phyloP scores from a whole-genome alignment of 1,140 invertebrate genomes.

The Aphidius gifuensis region DNA sequence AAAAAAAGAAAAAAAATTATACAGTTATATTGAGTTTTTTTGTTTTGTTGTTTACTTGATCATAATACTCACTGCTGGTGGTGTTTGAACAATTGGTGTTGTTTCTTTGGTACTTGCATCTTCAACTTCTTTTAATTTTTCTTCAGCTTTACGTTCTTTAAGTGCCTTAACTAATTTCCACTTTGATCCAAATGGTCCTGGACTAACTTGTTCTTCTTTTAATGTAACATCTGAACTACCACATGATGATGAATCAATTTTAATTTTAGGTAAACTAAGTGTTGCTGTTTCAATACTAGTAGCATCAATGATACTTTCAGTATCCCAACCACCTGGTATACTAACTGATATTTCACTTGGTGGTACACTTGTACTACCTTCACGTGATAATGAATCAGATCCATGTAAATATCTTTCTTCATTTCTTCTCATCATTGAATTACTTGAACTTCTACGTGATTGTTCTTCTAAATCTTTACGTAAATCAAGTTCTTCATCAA shows the following conservation, averaged over 20 bases:
- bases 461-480: conserved; percentile 41
- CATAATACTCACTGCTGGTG: conserved; percentile 52
- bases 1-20: too few species aligned
- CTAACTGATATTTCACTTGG: conserved; percentile 49
- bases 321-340: conserved; percentile 48
- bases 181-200: conserved; percentile 70
- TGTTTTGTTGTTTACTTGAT: conserved; percentile 51
- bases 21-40: too few species aligned
- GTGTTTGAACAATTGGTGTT: conserved; percentile 36
- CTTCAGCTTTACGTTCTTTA: conserved; percentile 85
- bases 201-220: conserved; percentile 54
- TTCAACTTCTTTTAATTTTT: conserved; percentile 69
- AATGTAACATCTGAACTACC: conserved; percentile 41
- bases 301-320: conserved; percentile 44
- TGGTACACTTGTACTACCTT: conserved; percentile 50
- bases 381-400: conserved; percentile 45
- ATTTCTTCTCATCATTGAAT: conserved; percentile 42
- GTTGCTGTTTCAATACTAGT: conserved; percentile 44
- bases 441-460: conserved; percentile 44
- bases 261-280: conserved; percentile 57
- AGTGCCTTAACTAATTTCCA: conserved; percentile 87
- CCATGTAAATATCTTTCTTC: conserved; percentile 44
- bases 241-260: conserved; percentile 52
- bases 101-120: conserved; percentile 57
- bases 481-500: conserved; percentile 39